These are phyloP conservation scores for Oxycera nigricornis DNA, from an alignment of 2,888 invertebrate species.

Conservation along the genomic window DNA sequence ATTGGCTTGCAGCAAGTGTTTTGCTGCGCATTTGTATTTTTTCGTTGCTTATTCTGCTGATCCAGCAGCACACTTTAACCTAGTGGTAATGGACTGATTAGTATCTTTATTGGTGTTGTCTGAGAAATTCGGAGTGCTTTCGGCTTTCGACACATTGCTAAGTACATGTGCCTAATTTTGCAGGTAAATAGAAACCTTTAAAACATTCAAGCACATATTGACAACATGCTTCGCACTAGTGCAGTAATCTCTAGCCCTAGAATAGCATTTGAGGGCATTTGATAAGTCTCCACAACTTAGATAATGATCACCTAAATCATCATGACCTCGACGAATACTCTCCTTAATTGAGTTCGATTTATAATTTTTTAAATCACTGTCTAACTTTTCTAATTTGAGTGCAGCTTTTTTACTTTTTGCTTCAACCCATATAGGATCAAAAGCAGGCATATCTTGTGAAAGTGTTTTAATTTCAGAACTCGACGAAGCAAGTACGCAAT, in stretches of 20 bases:
- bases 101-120: conserved; percentile 81
- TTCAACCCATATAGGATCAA: conserved; percentile 94
- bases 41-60: conserved; percentile 91
- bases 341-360: conserved; percentile 98
- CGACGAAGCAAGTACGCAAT: conserved; percentile 69
- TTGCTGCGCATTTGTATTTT: conserved; percentile 95
- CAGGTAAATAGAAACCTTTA: conserved; percentile 94
- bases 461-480: conserved; percentile 54
- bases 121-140: conserved; percentile 87
- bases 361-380: conserved; percentile 97
- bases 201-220: conserved; percentile 98
- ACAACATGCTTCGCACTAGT: conserved; percentile 98
- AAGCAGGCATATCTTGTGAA: conserved; percentile 80
- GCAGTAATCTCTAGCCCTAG: conserved; percentile 96
- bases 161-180: conserved; percentile 98
- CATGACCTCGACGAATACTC: conserved; percentile 95
- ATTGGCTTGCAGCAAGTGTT: conserved; percentile 90
- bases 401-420: conserved; percentile 93
- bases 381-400: conserved; percentile 92
- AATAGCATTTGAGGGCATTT: conserved; percentile 97
- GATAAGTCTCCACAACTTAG: conserved; percentile 95
- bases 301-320: conserved; percentile 98
- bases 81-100: conserved; percentile 80
- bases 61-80: conserved; percentile 93
- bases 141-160: conserved; percentile 96